Evolutionary conservation across 2,888 invertebrate species (phyloP).

Genomic region (Agonopterix arenella): DNA sequence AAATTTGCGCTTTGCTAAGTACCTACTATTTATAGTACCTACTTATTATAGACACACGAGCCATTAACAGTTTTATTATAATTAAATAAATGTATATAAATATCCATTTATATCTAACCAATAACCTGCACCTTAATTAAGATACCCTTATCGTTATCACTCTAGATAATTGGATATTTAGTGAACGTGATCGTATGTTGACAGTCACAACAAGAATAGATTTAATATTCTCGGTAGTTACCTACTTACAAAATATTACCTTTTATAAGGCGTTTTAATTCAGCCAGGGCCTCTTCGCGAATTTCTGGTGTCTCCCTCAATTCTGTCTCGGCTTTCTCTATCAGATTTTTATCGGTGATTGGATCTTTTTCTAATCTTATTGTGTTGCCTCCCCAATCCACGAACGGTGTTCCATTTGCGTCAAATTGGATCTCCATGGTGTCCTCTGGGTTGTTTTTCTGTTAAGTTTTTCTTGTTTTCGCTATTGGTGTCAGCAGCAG

Average conservation of each 20-base stretch:
- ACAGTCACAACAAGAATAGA: no score
- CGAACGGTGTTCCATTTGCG: conserved; percentile 75
- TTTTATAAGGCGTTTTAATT: conserved; percentile 75
- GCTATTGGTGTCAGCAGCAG: not conserved
- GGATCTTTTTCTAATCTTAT: conserved; percentile 80
- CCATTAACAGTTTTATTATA: no score
- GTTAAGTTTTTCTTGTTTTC: not conserved
- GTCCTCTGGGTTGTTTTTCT: not conserved
- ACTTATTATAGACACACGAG: no score
- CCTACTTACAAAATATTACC: conserved; percentile 45
- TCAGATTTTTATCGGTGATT: conserved; percentile 69
- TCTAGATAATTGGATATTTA: no score
- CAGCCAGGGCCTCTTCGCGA: conserved; percentile 74
- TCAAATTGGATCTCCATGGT: conserved; percentile 69
- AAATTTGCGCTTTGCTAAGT: no score
- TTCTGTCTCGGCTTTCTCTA: conserved; percentile 81
- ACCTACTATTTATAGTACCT: no score
- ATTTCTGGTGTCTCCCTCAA: conserved; percentile 84
- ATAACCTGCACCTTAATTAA: no score
- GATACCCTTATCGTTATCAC: no score
- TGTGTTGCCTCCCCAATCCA: conserved; percentile 77
- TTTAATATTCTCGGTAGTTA: no score
- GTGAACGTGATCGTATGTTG: no score
- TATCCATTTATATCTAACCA: no score
- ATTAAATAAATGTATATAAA: no score